Percentiles rank a stretch among this genome's conserved stretches.
These are phyloP conservation scores for Otocyon megalotis DNA, from an alignment of 2,113 vertebrate species.

Conservation along the genomic window DNA sequence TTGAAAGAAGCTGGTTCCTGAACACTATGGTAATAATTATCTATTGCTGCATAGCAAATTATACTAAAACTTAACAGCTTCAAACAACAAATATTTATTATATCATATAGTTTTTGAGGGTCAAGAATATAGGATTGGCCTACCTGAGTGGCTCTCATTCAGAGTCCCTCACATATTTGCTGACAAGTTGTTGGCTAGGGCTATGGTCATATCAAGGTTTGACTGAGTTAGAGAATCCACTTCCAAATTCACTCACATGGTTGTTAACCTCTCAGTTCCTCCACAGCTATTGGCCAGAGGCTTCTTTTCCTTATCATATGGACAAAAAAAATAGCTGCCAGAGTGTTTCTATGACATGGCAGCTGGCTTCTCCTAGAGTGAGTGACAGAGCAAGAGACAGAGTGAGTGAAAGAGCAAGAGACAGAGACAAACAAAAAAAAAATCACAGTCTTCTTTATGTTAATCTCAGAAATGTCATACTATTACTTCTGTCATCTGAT, in stretches of 20 bases:
- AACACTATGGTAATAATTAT: conserved; percentile 1
- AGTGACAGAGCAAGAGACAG: not conserved
- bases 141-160: not conserved
- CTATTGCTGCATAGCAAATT: not conserved
- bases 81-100: not conserved
- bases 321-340: not conserved
- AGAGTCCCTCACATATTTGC: not conserved
- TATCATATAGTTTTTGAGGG: not conserved
- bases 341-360: not conserved
- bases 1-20: not conserved
- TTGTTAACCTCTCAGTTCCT: not conserved
- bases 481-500: conserved; percentile 2
- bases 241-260: not conserved
- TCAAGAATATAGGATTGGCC: not conserved
- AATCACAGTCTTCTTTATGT: not conserved
- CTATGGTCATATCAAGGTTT: not conserved
- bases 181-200: not conserved
- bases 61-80: not conserved
- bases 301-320: not conserved
- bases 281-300: not conserved
- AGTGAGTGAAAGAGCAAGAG: not conserved
- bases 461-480: not conserved
- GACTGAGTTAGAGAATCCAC: not conserved
- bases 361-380: not conserved
- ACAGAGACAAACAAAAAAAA: not conserved